These are phyloP conservation scores for Mantis religiosa DNA, from an alignment of 2,888 invertebrate genomes.

Conservation along the genomic window DNA sequence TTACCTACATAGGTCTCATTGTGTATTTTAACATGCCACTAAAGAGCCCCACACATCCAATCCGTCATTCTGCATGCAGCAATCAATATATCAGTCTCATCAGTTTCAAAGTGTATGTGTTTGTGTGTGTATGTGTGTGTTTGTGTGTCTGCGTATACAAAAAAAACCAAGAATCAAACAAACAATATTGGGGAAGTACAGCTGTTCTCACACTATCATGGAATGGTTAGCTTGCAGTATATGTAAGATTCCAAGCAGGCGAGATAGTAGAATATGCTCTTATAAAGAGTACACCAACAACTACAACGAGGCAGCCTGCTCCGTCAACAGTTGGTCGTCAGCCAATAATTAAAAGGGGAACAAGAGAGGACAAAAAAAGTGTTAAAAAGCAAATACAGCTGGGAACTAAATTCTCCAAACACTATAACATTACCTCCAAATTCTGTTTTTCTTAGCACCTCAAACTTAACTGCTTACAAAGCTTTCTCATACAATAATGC, in stretches of 20 bases:
- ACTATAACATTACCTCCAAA: no score
- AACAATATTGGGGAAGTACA: neutral
- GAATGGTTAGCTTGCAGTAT: slow-evolving; percentile 23
- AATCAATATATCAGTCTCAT: slow-evolving; percentile 22
- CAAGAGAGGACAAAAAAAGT: neutral
- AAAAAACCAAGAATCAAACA: slow-evolving; percentile 1
- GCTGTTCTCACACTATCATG: slow-evolving; percentile 21
- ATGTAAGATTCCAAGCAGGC: slow-evolving; percentile 22
- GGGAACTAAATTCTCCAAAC: neutral
- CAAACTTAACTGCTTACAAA: no score
- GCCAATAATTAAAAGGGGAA: neutral
- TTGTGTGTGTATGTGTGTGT: neutral
- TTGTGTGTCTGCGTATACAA: neutral
- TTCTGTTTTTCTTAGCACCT: no score
- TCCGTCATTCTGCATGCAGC: slow-evolving; percentile 6
- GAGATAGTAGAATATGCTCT: slow-evolving; percentile 24
- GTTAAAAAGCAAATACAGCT: neutral
- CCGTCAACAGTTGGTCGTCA: slow-evolving; percentile 21
- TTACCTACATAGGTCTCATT: slow-evolving; percentile 3
- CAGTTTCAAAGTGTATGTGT: neutral
- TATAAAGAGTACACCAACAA: slow-evolving; percentile 28
- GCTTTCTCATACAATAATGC: no score
- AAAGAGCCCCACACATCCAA: neutral
- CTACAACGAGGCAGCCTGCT: slow-evolving; percentile 26
- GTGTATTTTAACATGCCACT: neutral